Base-by-base conservation (phyloP, 2,888 invertebrate species). In the Prosopocoilus inquinatus region DNA sequence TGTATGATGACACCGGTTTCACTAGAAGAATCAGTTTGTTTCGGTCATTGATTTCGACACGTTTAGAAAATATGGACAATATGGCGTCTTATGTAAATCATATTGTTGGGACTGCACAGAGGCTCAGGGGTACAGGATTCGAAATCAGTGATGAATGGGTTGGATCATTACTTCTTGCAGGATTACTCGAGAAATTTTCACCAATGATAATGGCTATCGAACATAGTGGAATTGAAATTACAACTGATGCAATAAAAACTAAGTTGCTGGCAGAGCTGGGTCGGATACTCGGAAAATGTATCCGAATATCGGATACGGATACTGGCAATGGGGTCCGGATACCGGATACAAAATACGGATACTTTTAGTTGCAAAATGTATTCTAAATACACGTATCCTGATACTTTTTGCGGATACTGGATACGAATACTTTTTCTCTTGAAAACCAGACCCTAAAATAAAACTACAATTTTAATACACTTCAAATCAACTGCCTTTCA, bases 1-100 rank as follows among this genome's bases (percentile, higher is more conserved):
- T 68, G 44, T 70, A 61, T 44, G 65, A 63, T 36, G 58, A 67
- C 41, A 54, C 41, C 3, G 66, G 64, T 32, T 66, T 63, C 53
- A 51, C 63, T 9, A 52, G 65, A 46, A 63, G 51, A 55, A 66
- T 66, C 9, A 51, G 49, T 46, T 57, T 67, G 12, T 47, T 67
- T 1, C 56, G 62, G 9, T 34, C 36, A 2, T 53, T 67, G 9
- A 67, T 66, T 44, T 61, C 58, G 8, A 52, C 52, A 4, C 28
- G 53, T n/a, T 32, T 57, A n/a, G 53, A 57, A 33, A 39, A 53
- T 38, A 50, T 38, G 39, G 61, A 15, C 44, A 48, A 34, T 9
- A 62, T 64, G 63, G 51, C 36, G n/a, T n/a, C 45, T 8, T 64
- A 64, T 53, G 60, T 64, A 8, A 64, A 43, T 32, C 58, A 61